A percentile compares a stretch with the other conserved stretches of the same genome.
phyloP scores from a whole-genome alignment of 1,140 invertebrate genomes.

The Monochamus saltuarius region DNA sequence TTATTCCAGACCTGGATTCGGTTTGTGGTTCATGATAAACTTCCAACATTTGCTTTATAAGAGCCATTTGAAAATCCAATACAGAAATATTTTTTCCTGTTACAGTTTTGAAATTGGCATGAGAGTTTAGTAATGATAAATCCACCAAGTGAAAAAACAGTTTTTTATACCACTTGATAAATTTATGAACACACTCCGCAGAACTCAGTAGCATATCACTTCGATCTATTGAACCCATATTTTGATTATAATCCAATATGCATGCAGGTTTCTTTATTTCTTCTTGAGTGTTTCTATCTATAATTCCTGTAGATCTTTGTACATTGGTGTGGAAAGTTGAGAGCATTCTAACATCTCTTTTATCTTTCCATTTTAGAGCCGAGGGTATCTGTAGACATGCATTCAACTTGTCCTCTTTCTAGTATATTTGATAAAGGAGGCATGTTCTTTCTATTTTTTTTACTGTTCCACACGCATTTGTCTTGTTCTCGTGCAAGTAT shows the following conservation, averaged over 20 bases:
- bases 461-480: background rate
- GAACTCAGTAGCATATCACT: conserved; percentile 45
- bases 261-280: conserved; percentile 33
- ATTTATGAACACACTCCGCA: conserved; percentile 33
- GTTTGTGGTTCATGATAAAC: no score
- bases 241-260: conserved; percentile 42
- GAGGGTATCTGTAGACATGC: background rate
- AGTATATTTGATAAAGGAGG: conserved; percentile 1
- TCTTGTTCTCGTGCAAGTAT: background rate
- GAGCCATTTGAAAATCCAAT: no score
- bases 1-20: no score
- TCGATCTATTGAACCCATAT: conserved; percentile 46
- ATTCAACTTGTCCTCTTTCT: conserved; percentile 3
- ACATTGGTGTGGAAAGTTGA: no score
- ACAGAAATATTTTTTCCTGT: no score
- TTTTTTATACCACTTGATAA: conserved; percentile 44
- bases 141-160: conserved; percentile 42
- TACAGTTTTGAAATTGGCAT: conserved; percentile 26
- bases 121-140: conserved; percentile 31
- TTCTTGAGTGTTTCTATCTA: no score
- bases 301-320: no score
- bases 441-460: conserved; percentile 3
- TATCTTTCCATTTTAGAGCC: conserved; percentile 8
- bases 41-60: no score
- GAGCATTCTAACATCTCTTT: conserved; percentile 1